Evolutionary conservation across 2,797 vertebrate species (phyloP), one percentile per base, ranked within the genome.

Genomic region (Eulemur mongoz): DNA sequence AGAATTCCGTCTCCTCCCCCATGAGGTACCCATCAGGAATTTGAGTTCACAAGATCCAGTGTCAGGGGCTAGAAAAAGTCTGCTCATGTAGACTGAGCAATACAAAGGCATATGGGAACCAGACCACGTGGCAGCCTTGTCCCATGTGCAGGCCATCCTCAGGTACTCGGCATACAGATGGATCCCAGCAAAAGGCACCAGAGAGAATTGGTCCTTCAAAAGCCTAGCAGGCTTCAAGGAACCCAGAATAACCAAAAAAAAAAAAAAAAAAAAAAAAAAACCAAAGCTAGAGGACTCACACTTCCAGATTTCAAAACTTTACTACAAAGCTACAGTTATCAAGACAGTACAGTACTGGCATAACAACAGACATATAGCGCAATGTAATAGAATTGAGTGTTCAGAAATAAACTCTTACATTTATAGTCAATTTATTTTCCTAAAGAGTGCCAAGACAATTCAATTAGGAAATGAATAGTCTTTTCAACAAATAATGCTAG

Each of bases 401-500:
- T 57, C 69, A 85, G 72, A 90, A 48, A 38, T 92, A 48, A 81
- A 80, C 7, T 50, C n/a, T 83, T 45, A 18, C 17, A 52, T 73
- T 43, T 91, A 48, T 54, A 48, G 5, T 73, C 38, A 67, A 2
- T 63, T 83, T 25, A 52, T 89, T 73, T 76, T 32, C 67, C 81
- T 48, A 18, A 73, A 86, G 15, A 78, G n/a, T 63, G 11, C 23
- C 32, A 67, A 20, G 30, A 59, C 61, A 67, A 67, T 57, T 91
- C 78, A 76, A 2, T 8, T 50, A 43, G 22, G 50, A 35, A 88
- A 54, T 78, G 35, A 89, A 85, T 27, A 78, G 17, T 45, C 57
- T 87, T 86, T 84, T 82, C 10, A 85, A 94, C 38, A 93, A 91
- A 70, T 59, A 79, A 61, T 82, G 15, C 22, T 78, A 61, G 57